A percentile compares a stretch with the other conserved stretches of the same genome.
Conservation (phyloP, 1,140 invertebrate genomes). For the Bombus balteatus region DNA sequence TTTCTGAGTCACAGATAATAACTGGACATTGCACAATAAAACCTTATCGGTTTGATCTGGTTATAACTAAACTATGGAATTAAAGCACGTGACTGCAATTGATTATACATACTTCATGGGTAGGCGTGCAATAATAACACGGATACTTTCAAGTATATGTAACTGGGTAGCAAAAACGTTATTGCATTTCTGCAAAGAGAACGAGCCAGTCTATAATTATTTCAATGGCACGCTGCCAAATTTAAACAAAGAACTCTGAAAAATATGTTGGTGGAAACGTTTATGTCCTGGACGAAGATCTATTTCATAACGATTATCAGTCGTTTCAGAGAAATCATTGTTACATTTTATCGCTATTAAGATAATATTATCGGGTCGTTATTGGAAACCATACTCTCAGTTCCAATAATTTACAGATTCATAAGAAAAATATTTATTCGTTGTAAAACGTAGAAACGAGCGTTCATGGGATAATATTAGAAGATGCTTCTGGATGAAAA, state of each 20-base stretch:
- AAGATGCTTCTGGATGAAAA: not conserved
- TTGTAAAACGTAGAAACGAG: not conserved
- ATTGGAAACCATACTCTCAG: too few relatives aligned
- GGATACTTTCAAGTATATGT: not conserved
- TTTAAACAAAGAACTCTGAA: constrained; percentile 49
- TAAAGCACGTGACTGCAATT: constrained; percentile 25
- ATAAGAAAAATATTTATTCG: not conserved
- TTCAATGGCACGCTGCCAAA: constrained; percentile 71
- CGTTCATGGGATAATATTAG: not conserved
- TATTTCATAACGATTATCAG: not conserved
- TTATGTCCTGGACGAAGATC: not conserved
- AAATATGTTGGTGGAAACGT: constrained; percentile 41
- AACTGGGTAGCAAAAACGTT: not conserved
- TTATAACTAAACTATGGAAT: constrained; percentile 21
- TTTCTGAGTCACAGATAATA: constrained; percentile 23
- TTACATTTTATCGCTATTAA: not conserved
- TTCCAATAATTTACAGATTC: not conserved
- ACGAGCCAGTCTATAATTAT: constrained; percentile 71
- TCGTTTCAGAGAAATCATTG: not conserved
- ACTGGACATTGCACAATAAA: not conserved
- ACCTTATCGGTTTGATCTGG: constrained; percentile 39
- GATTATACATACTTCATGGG: not conserved
- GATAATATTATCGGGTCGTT: not conserved
- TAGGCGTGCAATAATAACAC: too few relatives aligned
- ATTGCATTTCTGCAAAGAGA: constrained; percentile 29